phyloP scores from a whole-genome alignment of 1,140 invertebrate species.

The Drosophila littoralis region DNA sequence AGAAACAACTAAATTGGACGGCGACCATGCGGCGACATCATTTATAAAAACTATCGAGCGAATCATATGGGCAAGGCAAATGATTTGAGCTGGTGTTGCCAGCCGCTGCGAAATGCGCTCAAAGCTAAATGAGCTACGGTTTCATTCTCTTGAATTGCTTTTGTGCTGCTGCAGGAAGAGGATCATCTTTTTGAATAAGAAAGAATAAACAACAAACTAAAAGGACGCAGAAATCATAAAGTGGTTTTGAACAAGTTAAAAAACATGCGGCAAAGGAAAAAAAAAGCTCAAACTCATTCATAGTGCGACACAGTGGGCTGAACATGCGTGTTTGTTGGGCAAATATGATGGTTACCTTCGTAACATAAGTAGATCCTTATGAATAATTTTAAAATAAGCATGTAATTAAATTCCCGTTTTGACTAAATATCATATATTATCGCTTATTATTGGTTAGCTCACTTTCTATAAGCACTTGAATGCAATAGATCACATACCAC shows the following conservation, averaged over 20 bases:
- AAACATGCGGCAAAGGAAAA: constrained; percentile 45
- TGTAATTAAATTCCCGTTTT: not conserved
- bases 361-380: no score
- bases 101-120: constrained; percentile 37
- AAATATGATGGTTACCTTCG: not conserved
- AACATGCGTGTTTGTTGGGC: not conserved
- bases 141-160: constrained; percentile 76
- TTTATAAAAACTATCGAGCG: constrained; percentile 38
- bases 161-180: constrained; percentile 67
- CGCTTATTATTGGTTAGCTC: not conserved
- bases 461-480: not conserved
- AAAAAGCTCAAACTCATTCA: constrained; percentile 65
- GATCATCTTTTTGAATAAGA: constrained; percentile 72
- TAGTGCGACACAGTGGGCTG: constrained; percentile 54
- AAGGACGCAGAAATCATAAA: constrained; percentile 81
- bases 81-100: constrained; percentile 47
- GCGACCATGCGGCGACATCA: constrained; percentile 46
- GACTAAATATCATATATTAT: not conserved
- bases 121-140: constrained; percentile 78
- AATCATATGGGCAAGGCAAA: constrained; percentile 53
- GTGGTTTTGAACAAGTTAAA: constrained; percentile 80
- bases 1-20: constrained; percentile 27
- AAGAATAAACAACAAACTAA: constrained; percentile 59
- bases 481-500: constrained; percentile 44
- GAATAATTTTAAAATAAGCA: not conserved